These are phyloP conservation scores for Agapornis roseicollis DNA, from an alignment of 2,113 vertebrate genomes.

Conservation along the genomic window DNA sequence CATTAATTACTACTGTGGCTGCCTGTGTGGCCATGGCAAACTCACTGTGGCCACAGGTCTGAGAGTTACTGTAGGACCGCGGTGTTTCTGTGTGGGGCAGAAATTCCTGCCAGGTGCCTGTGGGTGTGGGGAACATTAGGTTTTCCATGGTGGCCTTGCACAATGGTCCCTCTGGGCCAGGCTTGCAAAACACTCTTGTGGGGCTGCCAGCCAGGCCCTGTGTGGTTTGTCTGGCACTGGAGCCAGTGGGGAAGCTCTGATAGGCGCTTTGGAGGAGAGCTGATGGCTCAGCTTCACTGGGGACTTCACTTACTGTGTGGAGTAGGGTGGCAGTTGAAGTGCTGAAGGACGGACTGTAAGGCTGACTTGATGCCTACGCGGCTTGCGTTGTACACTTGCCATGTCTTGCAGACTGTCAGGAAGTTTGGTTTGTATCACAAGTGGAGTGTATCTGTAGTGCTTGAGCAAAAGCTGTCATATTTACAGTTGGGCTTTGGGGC, in stretches of 20 bases:
- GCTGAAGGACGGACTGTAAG: background rate
- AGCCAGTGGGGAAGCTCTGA: background rate
- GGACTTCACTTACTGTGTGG: background rate
- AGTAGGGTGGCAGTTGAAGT: background rate
- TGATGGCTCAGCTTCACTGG: background rate
- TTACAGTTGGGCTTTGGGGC: background rate
- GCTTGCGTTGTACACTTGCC: rapidly evolving
- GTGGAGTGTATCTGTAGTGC: background rate
- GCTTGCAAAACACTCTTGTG: background rate
- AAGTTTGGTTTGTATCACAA: background rate
- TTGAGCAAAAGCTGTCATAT: background rate
- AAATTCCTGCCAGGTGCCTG: background rate
- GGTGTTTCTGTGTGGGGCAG: background rate
- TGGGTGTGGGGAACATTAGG: background rate
- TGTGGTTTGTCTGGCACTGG: rapidly evolving
- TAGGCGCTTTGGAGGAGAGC: background rate
- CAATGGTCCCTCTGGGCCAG: rapidly evolving
- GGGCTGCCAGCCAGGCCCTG: background rate
- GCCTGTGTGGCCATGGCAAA: background rate
- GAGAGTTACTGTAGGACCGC: rapidly evolving
- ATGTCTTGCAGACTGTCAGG: background rate
- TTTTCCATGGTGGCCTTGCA: background rate
- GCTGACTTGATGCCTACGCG: background rate
- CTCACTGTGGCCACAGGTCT: rapidly evolving
- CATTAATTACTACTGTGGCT: background rate